Evolutionary conservation across 1,140 invertebrate genomes (phyloP).

Genomic region (Akabosia matsudoensis): DNA sequence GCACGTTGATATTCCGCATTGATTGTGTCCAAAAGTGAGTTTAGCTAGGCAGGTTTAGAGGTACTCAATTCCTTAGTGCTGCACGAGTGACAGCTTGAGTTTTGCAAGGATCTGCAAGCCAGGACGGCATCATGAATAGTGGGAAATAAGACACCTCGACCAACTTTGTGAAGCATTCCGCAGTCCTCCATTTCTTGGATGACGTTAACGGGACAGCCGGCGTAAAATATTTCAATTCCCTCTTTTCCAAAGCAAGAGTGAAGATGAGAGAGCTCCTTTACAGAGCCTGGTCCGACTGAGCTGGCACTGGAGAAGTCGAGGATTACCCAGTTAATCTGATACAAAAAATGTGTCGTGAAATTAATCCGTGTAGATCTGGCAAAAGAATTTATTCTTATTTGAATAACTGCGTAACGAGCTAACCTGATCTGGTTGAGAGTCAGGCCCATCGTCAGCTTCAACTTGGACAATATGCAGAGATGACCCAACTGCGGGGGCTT

Average conservation of each 20-base stretch:
- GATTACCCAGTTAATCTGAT: conserved; percentile 59
- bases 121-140: conserved; percentile 67
- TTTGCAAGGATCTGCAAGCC: not conserved
- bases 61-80: not conserved
- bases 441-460: not conserved
- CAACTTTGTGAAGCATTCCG: conserved; percentile 56
- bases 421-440: not conserved
- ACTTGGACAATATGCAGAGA: not conserved
- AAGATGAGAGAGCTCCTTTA: conserved; percentile 58
- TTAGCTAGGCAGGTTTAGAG: too few relatives aligned
- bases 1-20: too few relatives aligned
- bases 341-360: too few relatives aligned
- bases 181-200: conserved; percentile 60
- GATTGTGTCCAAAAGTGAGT: too few relatives aligned
- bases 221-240: conserved; percentile 59
- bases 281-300: conserved; percentile 67
- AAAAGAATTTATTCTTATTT: too few relatives aligned
- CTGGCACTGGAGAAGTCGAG: conserved; percentile 68
- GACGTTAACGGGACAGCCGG: conserved; percentile 62
- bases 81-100: not conserved
- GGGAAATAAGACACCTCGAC: conserved; percentile 59
- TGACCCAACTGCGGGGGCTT: not conserved
- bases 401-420: too few relatives aligned
- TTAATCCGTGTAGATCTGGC: too few relatives aligned
- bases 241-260: conserved; percentile 58